phyloP scores from a whole-genome alignment of 2,888 invertebrate species.

The Lepidochrysops patricia region DNA sequence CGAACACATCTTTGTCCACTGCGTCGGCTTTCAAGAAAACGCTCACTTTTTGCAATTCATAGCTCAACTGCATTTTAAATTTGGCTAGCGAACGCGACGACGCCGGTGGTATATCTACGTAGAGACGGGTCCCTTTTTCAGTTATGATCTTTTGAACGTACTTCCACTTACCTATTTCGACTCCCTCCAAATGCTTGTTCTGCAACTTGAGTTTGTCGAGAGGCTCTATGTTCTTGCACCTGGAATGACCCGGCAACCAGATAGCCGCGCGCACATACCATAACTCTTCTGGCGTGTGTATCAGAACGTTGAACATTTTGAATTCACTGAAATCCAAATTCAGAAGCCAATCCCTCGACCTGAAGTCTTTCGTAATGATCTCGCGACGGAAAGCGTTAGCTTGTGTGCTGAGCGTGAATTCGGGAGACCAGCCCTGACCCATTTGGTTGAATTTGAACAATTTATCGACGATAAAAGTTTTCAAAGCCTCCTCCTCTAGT shows the following conservation, averaged over 20 bases:
- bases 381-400: constrained; percentile 48
- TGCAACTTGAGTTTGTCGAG: constrained; percentile 52
- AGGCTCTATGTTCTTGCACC: constrained; percentile 43
- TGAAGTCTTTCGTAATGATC: constrained; percentile 41
- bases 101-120: constrained; percentile 60
- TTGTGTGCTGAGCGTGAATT: constrained; percentile 48
- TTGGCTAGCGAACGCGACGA: constrained; percentile 50
- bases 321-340: constrained; percentile 47
- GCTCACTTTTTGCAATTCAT: constrained; percentile 58
- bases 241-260: constrained; percentile 60
- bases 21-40: constrained; percentile 56
- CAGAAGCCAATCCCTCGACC: constrained; percentile 49
- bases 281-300: constrained; percentile 55
- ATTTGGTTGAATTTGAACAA: constrained; percentile 39
- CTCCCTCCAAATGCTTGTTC: constrained; percentile 41
- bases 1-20: constrained; percentile 55
- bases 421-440: constrained; percentile 45
- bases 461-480: constrained; percentile 43
- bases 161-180: constrained; percentile 58
- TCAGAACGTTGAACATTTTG: constrained; percentile 42
- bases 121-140: constrained; percentile 50
- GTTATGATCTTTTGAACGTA: constrained; percentile 53
- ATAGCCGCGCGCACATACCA: constrained; percentile 63
- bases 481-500: constrained; percentile 39
- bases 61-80: constrained; percentile 53